Base-by-base conservation (phyloP, 2,888 invertebrate genomes). In the Sarcophaga caerulescens region DNA sequence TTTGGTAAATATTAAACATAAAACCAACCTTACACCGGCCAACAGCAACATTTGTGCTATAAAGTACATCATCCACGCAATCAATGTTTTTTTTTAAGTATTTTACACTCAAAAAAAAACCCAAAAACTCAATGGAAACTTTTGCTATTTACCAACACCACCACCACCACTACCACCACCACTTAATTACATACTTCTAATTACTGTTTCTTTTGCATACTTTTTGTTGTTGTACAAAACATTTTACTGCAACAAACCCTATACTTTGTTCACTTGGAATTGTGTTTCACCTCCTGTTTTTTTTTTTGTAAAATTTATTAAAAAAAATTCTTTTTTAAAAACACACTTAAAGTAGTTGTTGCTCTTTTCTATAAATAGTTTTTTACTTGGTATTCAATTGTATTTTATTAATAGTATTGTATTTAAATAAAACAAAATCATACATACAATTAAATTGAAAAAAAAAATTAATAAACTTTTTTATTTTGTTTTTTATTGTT, bases 401-500 rank as follows among this genome's bases (percentile, higher is more conserved):
- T 60, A 59, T 45, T 66, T 60, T 66, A 60, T 17, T 45, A 23
- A 17, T 10, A 62, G 25, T n/a, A 57, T 57, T 57, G 14, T 17
- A 12, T 23, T 25, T 25, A 63, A 44, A 66, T 17, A 60, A 4
- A 17, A n/a, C 57, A n/a, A 57, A 45, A 75, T 12, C n/a, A 14
- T 66, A 57, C n/a, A 14, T 66, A 57, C 5, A 44, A 65, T 19
- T 76, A 59, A 65, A 70, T 78, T 79, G 6, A 35, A 4, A 35
- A 35, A 35, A 35, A 35, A 35, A 79, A 74, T 84, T 84, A 35
- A 69, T 63, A 74, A 68, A n/a, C n/a, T 35, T 35, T 35, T 79
- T 35, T 35, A 74, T 68, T 23, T 69, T n/a, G 60, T 25, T 71
- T 23, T 65, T 10, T 84, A 75, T 79, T 84, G 66, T 84, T 70